phyloP scores from a whole-genome alignment of 2,888 invertebrate genomes.

The Atethmia centrago region DNA sequence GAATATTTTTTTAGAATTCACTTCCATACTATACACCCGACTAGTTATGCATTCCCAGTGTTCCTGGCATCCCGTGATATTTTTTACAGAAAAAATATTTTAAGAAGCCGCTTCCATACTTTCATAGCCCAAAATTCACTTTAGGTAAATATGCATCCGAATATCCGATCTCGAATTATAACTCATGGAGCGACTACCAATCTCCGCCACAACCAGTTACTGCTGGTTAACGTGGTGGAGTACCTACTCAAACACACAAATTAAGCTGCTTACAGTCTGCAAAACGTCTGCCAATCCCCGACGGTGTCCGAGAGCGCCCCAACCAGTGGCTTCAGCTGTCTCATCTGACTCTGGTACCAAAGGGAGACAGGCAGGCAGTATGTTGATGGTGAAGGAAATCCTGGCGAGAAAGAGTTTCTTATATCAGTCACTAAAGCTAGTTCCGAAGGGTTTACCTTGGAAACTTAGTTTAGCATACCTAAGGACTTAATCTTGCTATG shows the following conservation, averaged over 20 bases:
- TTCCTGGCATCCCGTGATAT: too few relatives aligned
- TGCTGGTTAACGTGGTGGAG: background rate
- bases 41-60: too few relatives aligned
- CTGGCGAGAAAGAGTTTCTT: background rate
- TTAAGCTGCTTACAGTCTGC: slow-evolving; percentile 23
- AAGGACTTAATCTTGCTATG: too few relatives aligned
- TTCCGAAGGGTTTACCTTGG: too few relatives aligned
- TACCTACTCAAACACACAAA: background rate
- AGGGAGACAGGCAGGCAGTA: slow-evolving; percentile 31
- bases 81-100: too few relatives aligned
- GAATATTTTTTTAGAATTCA: too few relatives aligned
- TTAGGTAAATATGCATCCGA: too few relatives aligned
- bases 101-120: too few relatives aligned
- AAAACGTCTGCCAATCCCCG: slow-evolving; percentile 24
- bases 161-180: too few relatives aligned
- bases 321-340: slow-evolving; percentile 29
- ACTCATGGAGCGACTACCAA: background rate
- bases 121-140: too few relatives aligned
- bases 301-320: slow-evolving; percentile 36
- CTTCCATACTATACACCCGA: too few relatives aligned
- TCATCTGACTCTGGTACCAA: slow-evolving; percentile 4
- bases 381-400: background rate
- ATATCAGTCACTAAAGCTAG: background rate
- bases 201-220: background rate
- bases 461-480: too few relatives aligned